These are phyloP conservation scores for Druon quercuslanigerum DNA, from an alignment of 1,140 invertebrate species.

Conservation along the genomic window DNA sequence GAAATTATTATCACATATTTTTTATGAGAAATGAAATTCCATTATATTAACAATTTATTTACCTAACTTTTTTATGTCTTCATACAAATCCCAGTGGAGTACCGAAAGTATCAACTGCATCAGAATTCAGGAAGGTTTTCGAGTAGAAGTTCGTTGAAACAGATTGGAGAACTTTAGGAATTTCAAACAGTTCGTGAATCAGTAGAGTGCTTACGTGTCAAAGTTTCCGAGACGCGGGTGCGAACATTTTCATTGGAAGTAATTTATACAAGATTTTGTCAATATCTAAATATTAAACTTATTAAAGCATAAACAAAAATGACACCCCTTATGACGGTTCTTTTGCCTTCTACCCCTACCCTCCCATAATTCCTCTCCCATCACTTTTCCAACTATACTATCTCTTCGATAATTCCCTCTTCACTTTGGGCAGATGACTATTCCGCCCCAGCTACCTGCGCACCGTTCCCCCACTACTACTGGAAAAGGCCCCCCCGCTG, in stretches of 20 bases:
- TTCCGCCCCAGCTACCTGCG: too few species aligned
- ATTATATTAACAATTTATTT: too few species aligned
- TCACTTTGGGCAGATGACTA: too few species aligned
- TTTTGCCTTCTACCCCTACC: too few species aligned
- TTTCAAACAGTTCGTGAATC: conserved; percentile 28
- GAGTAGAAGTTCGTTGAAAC: conserved; percentile 14
- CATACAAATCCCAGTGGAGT: conserved; percentile 20
- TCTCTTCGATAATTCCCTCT: too few species aligned
- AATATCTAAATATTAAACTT: neutral
- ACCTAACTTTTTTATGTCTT: neutral
- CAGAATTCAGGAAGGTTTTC: conserved; percentile 29
- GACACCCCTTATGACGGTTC: too few species aligned
- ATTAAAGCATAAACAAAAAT: neutral
- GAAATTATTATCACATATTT: too few species aligned
- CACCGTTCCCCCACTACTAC: too few species aligned
- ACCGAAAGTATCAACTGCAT: conserved; percentile 19
- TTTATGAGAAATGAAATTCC: too few species aligned
- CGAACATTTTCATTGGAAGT: neutral
- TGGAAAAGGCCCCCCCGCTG: too few species aligned
- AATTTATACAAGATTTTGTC: conserved; percentile 3
- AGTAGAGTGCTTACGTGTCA: neutral
- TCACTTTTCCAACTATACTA: too few species aligned
- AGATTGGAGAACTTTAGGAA: conserved; percentile 28
- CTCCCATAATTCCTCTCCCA: too few species aligned
- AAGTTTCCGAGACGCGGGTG: neutral